A percentile compares a stretch with the other conserved stretches of the same genome.
phyloP scores from a whole-genome alignment of 92 coral and sea anemone species.

The Bergia sp. region DNA sequence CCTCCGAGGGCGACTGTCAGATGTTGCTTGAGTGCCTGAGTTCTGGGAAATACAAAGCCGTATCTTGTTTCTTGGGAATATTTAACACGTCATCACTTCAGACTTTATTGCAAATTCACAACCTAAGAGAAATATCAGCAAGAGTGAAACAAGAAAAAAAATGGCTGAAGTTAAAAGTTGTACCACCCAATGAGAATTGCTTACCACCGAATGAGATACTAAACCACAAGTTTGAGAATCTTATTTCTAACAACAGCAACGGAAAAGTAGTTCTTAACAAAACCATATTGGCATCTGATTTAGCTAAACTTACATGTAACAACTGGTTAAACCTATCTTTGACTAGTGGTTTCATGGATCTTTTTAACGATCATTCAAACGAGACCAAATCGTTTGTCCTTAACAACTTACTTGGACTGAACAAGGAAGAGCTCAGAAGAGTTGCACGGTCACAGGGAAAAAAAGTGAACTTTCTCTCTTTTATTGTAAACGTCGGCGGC shows the following conservation, averaged over 20 bases:
- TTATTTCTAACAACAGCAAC: background rate
- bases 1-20: conserved; percentile 38
- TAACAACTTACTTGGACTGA: conserved; percentile 42
- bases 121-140: conserved; percentile 39
- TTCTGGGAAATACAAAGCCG: conserved; percentile 31
- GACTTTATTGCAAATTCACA: conserved; percentile 42
- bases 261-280: background rate
- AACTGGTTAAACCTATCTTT: conserved; percentile 55
- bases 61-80: conserved; percentile 57
- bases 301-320: conserved; percentile 55
- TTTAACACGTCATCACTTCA: conserved; percentile 44
- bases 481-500: conserved; percentile 60
- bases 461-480: conserved; percentile 29
- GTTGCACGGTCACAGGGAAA: conserved; percentile 22
- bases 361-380: conserved; percentile 35
- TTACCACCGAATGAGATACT: conserved; percentile 1
- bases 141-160: conserved; percentile 43
- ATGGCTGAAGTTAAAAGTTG: conserved; percentile 44
- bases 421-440: conserved; percentile 20
- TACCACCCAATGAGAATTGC: conserved; percentile 47
- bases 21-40: conserved; percentile 27
- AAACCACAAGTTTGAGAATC: too few relatives aligned
- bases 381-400: conserved; percentile 48
- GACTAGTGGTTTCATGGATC: conserved; percentile 40
- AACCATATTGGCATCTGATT: conserved; percentile 47